Base-by-base conservation (phyloP, 2,888 invertebrate genomes). In the Odontocolon sp. region DNA sequence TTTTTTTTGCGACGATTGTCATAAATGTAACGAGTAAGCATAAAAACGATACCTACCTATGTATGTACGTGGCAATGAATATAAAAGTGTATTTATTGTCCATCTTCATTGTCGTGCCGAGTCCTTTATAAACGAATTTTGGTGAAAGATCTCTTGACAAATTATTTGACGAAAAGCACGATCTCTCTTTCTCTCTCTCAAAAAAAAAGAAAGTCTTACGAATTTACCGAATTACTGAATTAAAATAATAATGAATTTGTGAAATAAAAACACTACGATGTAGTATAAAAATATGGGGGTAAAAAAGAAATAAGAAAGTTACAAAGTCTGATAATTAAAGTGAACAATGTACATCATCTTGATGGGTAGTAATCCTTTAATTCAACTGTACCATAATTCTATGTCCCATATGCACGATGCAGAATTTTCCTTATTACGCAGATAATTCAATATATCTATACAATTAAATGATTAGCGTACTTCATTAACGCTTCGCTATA, bases 1-100 rank as follows among this genome's bases (percentile, higher is more conserved):
- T 38, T 63, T 61, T 72, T 61, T 68, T 56, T 56, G 70, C 81
- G 78, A 50, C 80, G 78, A 83, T 80, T 81, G 72, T 81, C 78
- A 63, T 79, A 79, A 75, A 81, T 80, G 71, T 82, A 82, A 73
- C 79, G 74, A 77, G 69, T 80, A 81, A 73, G 77, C 80, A 85
- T 81, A 81, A 80, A 82, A 42, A 16, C 33, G 9, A 70, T 83
- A 82, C 77, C 82, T 82, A 83, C 78, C 80, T 84, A 80, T 83
- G 79, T 82, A 83, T 83, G 70, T 78, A 79, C 75, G 80, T 31
- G 26, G 26, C 38, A 21, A 31, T 8, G 18, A 31, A 18, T n/a
- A 28, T 11, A 11, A 21, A 47, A 8, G 21, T 8, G 31, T 45
- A 42, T 31, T 50, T 2, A 23, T 45, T 11, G 47, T 50, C 47